phyloP scores from a whole-genome alignment of 2,113 vertebrate genomes.

The Laterallus jamaicensis region DNA sequence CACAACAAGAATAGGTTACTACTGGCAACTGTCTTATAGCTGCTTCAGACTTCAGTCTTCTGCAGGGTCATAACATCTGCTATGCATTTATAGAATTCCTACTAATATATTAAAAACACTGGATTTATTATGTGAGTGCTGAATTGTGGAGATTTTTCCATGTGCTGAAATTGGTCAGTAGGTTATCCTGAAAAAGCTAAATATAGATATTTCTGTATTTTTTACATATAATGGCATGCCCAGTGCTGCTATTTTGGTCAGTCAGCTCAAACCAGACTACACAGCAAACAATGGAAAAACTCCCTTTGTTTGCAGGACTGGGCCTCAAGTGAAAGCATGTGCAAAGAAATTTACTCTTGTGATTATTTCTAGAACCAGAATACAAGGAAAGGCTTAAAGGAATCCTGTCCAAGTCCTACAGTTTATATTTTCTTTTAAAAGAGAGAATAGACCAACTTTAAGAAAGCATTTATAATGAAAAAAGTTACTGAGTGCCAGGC shows the following conservation, averaged over 20 bases:
- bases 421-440: neutral
- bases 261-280: neutral
- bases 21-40: neutral
- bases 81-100: constrained; percentile 42
- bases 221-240: neutral
- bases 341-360: neutral
- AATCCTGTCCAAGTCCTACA: neutral
- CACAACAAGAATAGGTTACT: neutral
- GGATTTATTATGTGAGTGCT: constrained; percentile 27
- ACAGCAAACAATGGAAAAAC: neutral
- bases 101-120: constrained; percentile 35
- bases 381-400: neutral
- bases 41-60: neutral
- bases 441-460: neutral
- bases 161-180: neutral
- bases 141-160: constrained; percentile 26
- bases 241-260: constrained; percentile 17
- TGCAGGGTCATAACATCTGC: constrained; percentile 37
- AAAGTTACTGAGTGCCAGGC: neutral
- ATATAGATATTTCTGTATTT: constrained; percentile 14
- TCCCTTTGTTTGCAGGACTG: neutral
- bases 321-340: neutral
- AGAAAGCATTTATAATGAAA: neutral
- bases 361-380: neutral
- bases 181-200: constrained; percentile 31